phyloP scores from a whole-genome alignment of 2,888 invertebrate species.

The Andrena flavipes region DNA sequence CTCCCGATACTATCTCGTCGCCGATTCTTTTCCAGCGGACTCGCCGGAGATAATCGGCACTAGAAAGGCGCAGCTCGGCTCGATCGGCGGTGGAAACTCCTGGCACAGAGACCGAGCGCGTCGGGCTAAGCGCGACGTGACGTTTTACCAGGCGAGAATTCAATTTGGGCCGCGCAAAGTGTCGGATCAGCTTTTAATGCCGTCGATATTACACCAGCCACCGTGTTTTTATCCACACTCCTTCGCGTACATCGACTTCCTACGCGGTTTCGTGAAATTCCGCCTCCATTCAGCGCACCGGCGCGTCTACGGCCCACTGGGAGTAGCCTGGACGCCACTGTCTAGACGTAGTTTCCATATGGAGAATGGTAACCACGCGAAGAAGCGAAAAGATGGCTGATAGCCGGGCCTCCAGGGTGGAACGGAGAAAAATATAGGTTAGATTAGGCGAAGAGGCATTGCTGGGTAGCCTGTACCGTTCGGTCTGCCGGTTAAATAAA shows the following conservation, averaged over 20 bases:
- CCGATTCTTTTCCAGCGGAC: background rate
- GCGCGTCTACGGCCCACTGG: background rate
- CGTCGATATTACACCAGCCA: conserved; percentile 69
- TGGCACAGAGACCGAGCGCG: conserved; percentile 42
- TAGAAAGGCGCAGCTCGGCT: conserved; percentile 2
- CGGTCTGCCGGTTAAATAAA: conserved; percentile 67
- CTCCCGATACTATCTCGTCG: background rate
- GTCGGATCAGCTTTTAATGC: conserved; percentile 78
- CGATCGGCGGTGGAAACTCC: conserved; percentile 8
- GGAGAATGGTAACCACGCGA: conserved; percentile 40
- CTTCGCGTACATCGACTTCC: background rate
- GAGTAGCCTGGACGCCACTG: conserved; percentile 4
- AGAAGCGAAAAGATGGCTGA: conserved; percentile 47
- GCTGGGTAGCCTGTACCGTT: conserved; percentile 52
- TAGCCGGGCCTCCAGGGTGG: conserved; percentile 63
- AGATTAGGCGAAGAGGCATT: conserved; percentile 77
- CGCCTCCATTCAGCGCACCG: conserved; percentile 18
- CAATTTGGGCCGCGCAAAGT: conserved; percentile 75
- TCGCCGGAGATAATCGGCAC: background rate
- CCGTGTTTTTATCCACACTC: conserved; percentile 2
- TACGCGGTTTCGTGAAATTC: conserved; percentile 22
- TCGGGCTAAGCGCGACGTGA: conserved; percentile 75
- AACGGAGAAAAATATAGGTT: conserved; percentile 76
- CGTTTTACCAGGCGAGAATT: conserved; percentile 76
- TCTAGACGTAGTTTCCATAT: conserved; percentile 44